Conservation (phyloP, 2,113 vertebrate species). For the Saccopteryx leptura region DNA sequence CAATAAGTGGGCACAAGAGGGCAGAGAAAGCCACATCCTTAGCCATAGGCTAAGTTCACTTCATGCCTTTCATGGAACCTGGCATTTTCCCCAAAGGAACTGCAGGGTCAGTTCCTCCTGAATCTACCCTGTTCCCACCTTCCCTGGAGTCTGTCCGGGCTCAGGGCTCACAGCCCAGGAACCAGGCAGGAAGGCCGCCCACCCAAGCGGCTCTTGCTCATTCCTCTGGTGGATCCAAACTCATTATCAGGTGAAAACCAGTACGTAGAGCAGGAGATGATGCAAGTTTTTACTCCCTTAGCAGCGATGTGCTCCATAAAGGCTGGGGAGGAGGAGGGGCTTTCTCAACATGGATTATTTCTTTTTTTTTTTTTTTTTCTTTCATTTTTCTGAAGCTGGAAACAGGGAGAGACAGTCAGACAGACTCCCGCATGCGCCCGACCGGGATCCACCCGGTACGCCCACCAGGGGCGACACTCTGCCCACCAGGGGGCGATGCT, state of each 20-base stretch:
- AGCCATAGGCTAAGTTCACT: not conserved
- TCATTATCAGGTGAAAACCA: slow-evolving; percentile 60
- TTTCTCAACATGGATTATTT: slow-evolving; percentile 70
- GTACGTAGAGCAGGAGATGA: slow-evolving; percentile 80
- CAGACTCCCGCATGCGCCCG: too few relatives aligned
- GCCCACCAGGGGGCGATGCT: too few relatives aligned
- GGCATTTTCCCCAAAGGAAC: not conserved
- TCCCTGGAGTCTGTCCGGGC: not conserved
- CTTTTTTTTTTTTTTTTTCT: too few relatives aligned
- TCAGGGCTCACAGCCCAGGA: not conserved
- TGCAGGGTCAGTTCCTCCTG: not conserved
- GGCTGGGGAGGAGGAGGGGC: slow-evolving; percentile 19
- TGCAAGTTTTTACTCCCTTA: slow-evolving; percentile 71
- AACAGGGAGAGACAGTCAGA: too few relatives aligned
- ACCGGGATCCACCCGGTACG: too few relatives aligned
- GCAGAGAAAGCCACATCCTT: not conserved
- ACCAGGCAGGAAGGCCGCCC: not conserved
- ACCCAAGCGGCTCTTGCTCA: not conserved
- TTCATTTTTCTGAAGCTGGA: too few relatives aligned
- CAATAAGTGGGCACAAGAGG: not conserved
- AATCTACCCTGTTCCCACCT: not conserved
- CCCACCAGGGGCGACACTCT: too few relatives aligned
- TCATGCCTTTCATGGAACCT: not conserved
- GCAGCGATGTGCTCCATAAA: slow-evolving; percentile 58
- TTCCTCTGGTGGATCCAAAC: slow-evolving; percentile 67